Conservation (phyloP, 2,888 invertebrate genomes). For the Neria commutata region DNA sequence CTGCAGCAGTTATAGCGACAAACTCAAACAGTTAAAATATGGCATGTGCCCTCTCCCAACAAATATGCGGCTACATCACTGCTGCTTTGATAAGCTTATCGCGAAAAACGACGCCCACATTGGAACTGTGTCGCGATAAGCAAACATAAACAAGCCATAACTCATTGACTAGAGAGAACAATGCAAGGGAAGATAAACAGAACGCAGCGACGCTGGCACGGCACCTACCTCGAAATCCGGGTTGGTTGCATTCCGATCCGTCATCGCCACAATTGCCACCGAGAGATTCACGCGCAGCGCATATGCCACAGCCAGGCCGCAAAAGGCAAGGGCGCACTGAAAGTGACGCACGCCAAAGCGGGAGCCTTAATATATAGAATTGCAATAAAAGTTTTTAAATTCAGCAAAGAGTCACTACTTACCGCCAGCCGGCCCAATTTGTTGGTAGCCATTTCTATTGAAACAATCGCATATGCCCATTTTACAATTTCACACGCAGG, state of each 20-base stretch:
- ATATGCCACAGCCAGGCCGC: slow-evolving; percentile 69
- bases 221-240: slow-evolving; percentile 60
- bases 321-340: slow-evolving; percentile 68
- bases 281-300: slow-evolving; percentile 73
- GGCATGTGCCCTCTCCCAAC: too few species aligned
- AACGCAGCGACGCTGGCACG: too few species aligned
- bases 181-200: too few species aligned
- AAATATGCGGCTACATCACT: too few species aligned
- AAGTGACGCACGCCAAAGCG: slow-evolving; percentile 69
- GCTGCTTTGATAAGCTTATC: too few species aligned
- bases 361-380: slow-evolving; percentile 49
- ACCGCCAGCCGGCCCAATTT: slow-evolving; percentile 44
- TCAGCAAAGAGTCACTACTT: slow-evolving; percentile 17
- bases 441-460: slow-evolving; percentile 62
- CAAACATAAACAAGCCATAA: background rate
- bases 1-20: too few species aligned
- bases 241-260: slow-evolving; percentile 64
- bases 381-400: too few species aligned
- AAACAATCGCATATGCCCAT: slow-evolving; percentile 47
- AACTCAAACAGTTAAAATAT: too few species aligned
- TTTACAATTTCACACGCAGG: too few species aligned
- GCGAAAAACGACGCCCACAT: too few species aligned
- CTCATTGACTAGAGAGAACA: too few species aligned
- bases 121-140: too few species aligned
- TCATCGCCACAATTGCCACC: slow-evolving; percentile 78